Percentiles rank a stretch among this genome's conserved stretches.
These are phyloP conservation scores for Actenoides hombroni DNA, from an alignment of 2,113 vertebrate species.

Conservation along the genomic window DNA sequence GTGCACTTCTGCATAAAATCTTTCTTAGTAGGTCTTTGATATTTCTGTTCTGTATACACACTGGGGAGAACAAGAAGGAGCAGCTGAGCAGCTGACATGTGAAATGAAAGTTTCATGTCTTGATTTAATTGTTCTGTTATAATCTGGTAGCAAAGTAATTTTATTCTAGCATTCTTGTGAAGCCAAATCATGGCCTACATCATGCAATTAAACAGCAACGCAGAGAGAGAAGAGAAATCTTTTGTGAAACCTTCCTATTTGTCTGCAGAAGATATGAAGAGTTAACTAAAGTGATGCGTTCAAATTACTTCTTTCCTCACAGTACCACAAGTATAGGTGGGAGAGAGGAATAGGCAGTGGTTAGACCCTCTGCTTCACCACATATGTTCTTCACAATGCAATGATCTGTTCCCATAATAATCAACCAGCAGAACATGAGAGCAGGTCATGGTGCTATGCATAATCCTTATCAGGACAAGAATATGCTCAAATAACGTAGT, in stretches of 20 bases:
- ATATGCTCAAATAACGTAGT: background rate
- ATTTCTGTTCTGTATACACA: background rate
- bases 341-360: background rate
- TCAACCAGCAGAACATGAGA: background rate
- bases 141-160: background rate
- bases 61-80: background rate
- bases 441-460: background rate
- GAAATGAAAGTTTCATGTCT: background rate
- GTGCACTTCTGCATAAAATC: background rate
- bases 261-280: background rate
- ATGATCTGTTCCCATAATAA: background rate
- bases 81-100: background rate
- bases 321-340: background rate
- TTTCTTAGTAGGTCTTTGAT: background rate
- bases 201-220: background rate
- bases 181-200: background rate
- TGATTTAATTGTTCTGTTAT: background rate
- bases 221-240: background rate
- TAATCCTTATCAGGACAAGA: background rate
- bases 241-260: background rate
- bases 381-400: background rate
- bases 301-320: background rate
- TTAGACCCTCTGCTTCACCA: background rate
- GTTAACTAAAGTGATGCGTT: background rate
- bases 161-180: background rate